Percentiles rank a stretch among this genome's conserved stretches.
These are phyloP conservation scores for Cheracebus regulus DNA, from an alignment of 2,797 vertebrate species.

Conservation along the genomic window DNA sequence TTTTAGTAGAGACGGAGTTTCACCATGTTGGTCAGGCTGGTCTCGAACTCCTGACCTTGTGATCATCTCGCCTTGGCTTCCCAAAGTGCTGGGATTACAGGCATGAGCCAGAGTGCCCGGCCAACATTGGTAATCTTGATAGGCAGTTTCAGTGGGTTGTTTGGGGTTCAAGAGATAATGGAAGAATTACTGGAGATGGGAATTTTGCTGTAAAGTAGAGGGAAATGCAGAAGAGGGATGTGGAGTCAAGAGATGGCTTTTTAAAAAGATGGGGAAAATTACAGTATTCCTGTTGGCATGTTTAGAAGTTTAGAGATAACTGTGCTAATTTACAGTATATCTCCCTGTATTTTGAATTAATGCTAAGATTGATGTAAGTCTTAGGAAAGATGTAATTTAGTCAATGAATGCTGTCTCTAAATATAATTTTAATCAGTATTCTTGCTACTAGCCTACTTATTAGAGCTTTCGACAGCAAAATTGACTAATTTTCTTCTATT, in stretches of 20 bases:
- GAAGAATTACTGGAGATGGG: not conserved
- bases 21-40: too few species aligned
- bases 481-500: slow-evolving; percentile 20
- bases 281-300: not conserved
- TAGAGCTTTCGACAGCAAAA: not conserved
- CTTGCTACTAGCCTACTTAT: not conserved
- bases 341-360: not conserved
- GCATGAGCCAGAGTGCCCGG: too few species aligned
- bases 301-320: not conserved
- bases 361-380: not conserved
- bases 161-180: not conserved
- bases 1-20: too few species aligned
- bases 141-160: not conserved
- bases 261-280: not conserved
- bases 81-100: too few species aligned
- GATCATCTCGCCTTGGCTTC: too few species aligned
- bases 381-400: not conserved
- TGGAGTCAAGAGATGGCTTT: not conserved
- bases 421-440: slow-evolving; percentile 23
- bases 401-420: not conserved
- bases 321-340: not conserved
- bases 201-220: not conserved
- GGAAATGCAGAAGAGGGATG: not conserved
- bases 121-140: not conserved
- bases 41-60: too few species aligned